Base-by-base conservation (phyloP, 2,797 vertebrate species). In the Typhlichthys subterraneus region DNA sequence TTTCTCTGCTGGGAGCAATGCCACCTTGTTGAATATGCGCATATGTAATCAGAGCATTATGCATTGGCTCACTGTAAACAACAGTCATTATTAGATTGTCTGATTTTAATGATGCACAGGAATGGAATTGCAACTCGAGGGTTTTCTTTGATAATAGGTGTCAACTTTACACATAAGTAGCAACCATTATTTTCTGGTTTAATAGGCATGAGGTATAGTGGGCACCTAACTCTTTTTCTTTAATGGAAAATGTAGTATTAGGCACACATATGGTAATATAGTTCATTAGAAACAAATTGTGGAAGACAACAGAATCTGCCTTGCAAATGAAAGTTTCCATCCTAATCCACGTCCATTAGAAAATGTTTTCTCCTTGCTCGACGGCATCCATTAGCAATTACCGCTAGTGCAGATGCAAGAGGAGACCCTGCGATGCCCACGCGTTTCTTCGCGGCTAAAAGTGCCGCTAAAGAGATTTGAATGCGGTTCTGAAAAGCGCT, bases 381-480 rank as follows among this genome's bases (percentile, higher is more conserved):
- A 87, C 82, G 74, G 84, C 67, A 75, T 73, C 76, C 19, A 72
- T 80, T 58, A 42, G 72, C 76, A 87, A 87, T 87, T 85, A 85
- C 83, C 59, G 17, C 56, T 3, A n/a, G 62, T 38, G 75, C 67
- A 85, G 83, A 87, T 88, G 83, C 86, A 81, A 70, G 23, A 4
- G 85, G 81, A 65, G 80, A 84, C 80, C 69, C 70, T 51, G 17
- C 64, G 75, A 73, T 79, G 65, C 70, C 80, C 76, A 33, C 48
- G 8, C 19, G 61, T 83, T 79, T 59, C 63, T 78, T 55, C 71
- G 55, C 50, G 57, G 12, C 42, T 67, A 55, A 73, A 84, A 91
- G 87, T 85, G 89, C 81, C 78, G 72, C 77, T 87, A 83, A 88
- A 90, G 86, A 83, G 84, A 73, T 84, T 87, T 87, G 91, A 90